Percentiles rank a stretch among this genome's conserved stretches.
phyloP scores from a whole-genome alignment of 2,888 invertebrate genomes.

The Agriopis marginaria region DNA sequence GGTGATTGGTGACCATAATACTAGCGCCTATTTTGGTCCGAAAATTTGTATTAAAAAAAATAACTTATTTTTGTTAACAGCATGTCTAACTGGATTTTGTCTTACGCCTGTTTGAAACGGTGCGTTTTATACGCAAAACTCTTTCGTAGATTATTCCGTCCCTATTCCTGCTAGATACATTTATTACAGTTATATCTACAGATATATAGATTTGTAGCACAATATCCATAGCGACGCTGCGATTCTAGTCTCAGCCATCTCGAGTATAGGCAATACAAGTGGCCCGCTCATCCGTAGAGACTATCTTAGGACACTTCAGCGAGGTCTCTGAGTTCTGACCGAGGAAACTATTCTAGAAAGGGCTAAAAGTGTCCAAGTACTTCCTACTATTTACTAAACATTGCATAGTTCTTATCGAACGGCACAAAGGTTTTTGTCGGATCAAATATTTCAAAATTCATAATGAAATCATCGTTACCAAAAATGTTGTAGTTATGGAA shows the following conservation, averaged over 20 bases:
- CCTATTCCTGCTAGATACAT: not conserved
- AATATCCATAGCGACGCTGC: conserved; percentile 6
- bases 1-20: too few species aligned
- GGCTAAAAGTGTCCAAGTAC: not conserved
- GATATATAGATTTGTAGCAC: not conserved
- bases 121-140: not conserved
- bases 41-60: too few species aligned
- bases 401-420: too few species aligned
- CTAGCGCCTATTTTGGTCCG: too few species aligned
- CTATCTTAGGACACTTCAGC: not conserved
- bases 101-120: not conserved
- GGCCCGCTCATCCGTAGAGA: not conserved
- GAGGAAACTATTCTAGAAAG: not conserved
- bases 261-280: not conserved
- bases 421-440: too few species aligned
- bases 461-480: too few species aligned
- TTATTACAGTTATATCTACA: not conserved
- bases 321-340: not conserved
- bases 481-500: too few species aligned
- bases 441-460: too few species aligned
- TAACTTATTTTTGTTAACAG: too few species aligned
- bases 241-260: conserved; percentile 12
- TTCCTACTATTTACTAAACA: too few species aligned
- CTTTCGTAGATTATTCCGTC: not conserved
- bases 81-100: too few species aligned